These are phyloP conservation scores for Biston betularia DNA, from an alignment of 2,888 invertebrate species.

Conservation along the genomic window DNA sequence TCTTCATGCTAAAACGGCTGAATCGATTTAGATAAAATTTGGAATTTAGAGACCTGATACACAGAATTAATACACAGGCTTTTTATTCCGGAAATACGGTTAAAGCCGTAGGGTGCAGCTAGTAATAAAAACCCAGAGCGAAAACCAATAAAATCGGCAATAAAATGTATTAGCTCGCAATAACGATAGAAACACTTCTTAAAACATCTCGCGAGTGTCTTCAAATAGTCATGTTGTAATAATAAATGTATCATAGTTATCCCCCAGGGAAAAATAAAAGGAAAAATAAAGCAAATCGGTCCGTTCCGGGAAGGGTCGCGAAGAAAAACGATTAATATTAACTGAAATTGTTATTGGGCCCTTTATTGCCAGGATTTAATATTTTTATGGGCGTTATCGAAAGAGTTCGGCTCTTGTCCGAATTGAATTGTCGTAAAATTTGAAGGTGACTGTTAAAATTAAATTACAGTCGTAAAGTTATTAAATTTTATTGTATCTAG, in stretches of 20 bases:
- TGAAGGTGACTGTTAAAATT: constrained; percentile 52
- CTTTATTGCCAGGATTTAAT: constrained; percentile 78
- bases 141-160: constrained; percentile 55
- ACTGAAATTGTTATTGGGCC: constrained; percentile 82
- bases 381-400: constrained; percentile 77
- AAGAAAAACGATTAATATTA: constrained; percentile 86
- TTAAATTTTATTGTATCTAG: constrained; percentile 19
- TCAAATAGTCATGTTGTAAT: constrained; percentile 75
- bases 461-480: constrained; percentile 48
- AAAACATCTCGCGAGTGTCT: constrained; percentile 82
- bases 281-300: constrained; percentile 83
- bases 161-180: constrained; percentile 56
- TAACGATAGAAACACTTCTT: constrained; percentile 63
- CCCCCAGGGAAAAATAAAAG: constrained; percentile 78
- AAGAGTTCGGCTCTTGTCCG: constrained; percentile 72
- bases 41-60: too few relatives aligned
- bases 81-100: too few relatives aligned
- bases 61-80: too few relatives aligned
- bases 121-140: constrained; percentile 4
- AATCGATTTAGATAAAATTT: too few relatives aligned
- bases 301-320: constrained; percentile 76
- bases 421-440: constrained; percentile 65
- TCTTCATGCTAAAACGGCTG: too few relatives aligned
- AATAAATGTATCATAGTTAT: constrained; percentile 85
- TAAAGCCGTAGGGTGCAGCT: too few relatives aligned